phyloP scores from a whole-genome alignment of 1,140 invertebrate species.

The Trachymyrmex cornetzi region DNA sequence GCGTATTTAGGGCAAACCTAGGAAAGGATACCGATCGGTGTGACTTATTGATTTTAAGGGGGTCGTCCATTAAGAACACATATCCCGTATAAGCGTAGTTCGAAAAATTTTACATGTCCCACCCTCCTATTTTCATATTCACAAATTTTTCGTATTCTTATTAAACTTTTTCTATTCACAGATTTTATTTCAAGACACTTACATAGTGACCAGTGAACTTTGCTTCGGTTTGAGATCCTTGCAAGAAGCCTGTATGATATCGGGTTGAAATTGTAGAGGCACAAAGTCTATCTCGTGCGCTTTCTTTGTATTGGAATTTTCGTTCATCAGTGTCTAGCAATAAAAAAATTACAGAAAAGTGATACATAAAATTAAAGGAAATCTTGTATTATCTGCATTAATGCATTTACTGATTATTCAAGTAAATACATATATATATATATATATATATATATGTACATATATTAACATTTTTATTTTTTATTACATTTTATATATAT shows the following conservation, averaged over 20 bases:
- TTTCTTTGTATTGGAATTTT: slow-evolving; percentile 6
- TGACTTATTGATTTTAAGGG: slow-evolving; percentile 1
- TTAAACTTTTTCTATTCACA: background rate
- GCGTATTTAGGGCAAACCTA: background rate
- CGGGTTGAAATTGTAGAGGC: slow-evolving; percentile 2
- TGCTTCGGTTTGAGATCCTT: slow-evolving; percentile 81
- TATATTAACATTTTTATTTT: background rate
- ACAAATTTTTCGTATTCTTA: background rate
- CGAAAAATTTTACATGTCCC: background rate
- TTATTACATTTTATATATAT: background rate
- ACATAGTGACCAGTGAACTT: slow-evolving; percentile 89
- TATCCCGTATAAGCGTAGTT: background rate
- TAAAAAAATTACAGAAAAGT: background rate
- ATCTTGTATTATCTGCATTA: background rate
- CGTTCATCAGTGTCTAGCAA: background rate
- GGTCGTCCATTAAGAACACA: background rate
- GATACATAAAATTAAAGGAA: background rate
- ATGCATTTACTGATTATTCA: background rate
- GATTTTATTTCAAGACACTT: slow-evolving; percentile 79
- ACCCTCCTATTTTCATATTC: too few species aligned
- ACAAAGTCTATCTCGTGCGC: background rate
- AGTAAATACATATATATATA: too few species aligned
- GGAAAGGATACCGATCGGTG: background rate
- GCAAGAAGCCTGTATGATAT: background rate
- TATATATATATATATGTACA: too few species aligned